Conservation (phyloP, 2,113 vertebrate species). For the Elachura formosa region DNA sequence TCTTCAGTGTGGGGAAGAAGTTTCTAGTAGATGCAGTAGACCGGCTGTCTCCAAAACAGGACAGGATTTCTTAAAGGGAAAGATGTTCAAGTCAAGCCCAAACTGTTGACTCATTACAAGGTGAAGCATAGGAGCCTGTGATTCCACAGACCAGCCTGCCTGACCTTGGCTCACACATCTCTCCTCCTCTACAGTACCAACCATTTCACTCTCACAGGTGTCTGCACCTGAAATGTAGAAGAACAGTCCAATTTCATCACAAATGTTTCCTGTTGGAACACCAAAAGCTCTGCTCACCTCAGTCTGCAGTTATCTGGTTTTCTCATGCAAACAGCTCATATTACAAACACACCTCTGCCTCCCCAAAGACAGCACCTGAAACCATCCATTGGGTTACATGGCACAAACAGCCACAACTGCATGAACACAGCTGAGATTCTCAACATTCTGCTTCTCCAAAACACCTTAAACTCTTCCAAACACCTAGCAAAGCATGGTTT, state of each 20-base stretch:
- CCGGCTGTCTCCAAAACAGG: neutral
- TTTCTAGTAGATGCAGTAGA: neutral
- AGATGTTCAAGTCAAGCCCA: neutral
- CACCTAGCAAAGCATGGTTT: neutral
- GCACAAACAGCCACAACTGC: neutral
- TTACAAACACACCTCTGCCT: neutral
- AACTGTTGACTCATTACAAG: neutral
- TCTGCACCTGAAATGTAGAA: neutral
- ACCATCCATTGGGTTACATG: neutral
- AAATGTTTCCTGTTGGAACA: neutral
- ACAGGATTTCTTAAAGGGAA: neutral
- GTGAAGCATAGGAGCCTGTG: neutral
- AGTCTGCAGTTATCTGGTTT: neutral
- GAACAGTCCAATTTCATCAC: neutral
- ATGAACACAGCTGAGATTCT: fast-evolving
- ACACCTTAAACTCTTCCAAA: neutral
- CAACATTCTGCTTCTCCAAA: neutral
- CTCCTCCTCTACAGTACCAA: neutral
- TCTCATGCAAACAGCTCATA: neutral
- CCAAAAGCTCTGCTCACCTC: neutral
- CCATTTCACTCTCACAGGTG: neutral
- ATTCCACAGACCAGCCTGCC: neutral
- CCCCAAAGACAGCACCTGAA: neutral
- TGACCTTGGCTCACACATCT: neutral
- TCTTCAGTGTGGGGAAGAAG: neutral